These are phyloP conservation scores for Merodon equestris DNA, from an alignment of 2,888 invertebrate species.

Conservation along the genomic window DNA sequence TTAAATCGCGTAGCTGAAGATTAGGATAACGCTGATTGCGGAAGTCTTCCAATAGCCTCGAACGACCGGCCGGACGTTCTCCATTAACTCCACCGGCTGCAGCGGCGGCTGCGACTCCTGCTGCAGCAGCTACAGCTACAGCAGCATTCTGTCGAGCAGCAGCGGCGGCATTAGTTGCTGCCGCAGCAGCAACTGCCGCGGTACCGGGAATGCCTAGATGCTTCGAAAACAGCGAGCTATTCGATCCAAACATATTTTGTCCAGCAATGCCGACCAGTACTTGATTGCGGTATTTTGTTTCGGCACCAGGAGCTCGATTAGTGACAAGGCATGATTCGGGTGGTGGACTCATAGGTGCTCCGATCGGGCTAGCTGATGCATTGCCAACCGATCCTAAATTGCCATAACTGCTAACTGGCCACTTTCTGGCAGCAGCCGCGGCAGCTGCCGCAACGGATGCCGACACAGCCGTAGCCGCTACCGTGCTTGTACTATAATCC, in stretches of 20 bases:
- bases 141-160: constrained; percentile 68
- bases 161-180: constrained; percentile 71
- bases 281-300: constrained; percentile 88
- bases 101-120: constrained; percentile 83
- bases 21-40: constrained; percentile 93
- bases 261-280: constrained; percentile 79
- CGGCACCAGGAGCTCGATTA: constrained; percentile 92
- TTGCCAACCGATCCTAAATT: constrained; percentile 74
- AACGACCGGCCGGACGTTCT: constrained; percentile 81
- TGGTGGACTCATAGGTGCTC: constrained; percentile 85
- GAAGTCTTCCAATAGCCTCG: constrained; percentile 97
- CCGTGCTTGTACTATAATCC: constrained; percentile 82
- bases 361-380: constrained; percentile 80
- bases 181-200: constrained; percentile 73
- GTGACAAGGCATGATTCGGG: constrained; percentile 84
- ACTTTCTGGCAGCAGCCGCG: constrained; percentile 79
- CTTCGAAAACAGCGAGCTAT: constrained; percentile 87
- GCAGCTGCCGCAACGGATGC: constrained; percentile 76
- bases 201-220: constrained; percentile 78
- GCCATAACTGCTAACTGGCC: constrained; percentile 79
- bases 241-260: constrained; percentile 85
- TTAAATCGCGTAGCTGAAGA: constrained; percentile 94
- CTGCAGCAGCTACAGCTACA: constrained; percentile 73
- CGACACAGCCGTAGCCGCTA: constrained; percentile 76
- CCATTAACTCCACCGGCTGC: constrained; percentile 78